Evolutionary conservation across 1,140 invertebrate genomes (phyloP), one percentile per base, ranked within the genome.

Genomic region (Drosophila busckii): DNA sequence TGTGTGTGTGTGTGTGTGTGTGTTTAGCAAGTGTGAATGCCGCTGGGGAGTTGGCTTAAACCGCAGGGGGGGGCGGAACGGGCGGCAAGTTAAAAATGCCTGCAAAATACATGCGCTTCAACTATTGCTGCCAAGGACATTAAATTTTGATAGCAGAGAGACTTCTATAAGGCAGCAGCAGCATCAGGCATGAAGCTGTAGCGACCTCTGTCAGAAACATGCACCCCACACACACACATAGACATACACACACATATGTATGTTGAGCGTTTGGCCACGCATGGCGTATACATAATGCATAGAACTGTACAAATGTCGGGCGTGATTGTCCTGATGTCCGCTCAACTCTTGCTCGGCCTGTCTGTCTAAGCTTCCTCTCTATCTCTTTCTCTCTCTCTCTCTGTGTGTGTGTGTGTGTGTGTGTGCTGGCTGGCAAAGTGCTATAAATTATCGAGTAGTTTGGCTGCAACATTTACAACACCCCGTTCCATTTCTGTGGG

Each of bases 361-460:
- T 35, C 40, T 12, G 50, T 45, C 44, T 19, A 3, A 17, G 7
- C 15, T 10, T 2, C 6, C 6, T 22, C 2, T 19, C 44, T n/a
- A 13, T 13, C 7, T 42, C 46, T 37, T 25, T 31, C 25, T 44
- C 16, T 20, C 46, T 13, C 10, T 12, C 17, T 20, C 37, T 8
- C 13, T 25, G 16, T 76, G 71, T 70, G 49, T 60, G 62, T 61
- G 76, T 76, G 70, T 70, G 70, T 38, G 42, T 28, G 50, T 26
- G 35, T 44, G 50, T 67, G 73, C 60, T 63, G 68, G 63, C 73
- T 59, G 68, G 62, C 73, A 71, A 62, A 75, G 71, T 78, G 71
- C 71, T 70, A 76, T 76, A 76, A 76, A 76, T 76, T 76, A 76
- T 76, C 70, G 71, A 78, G 70, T 78, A 76, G 70, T 67, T n/a